Base-by-base conservation (phyloP, 2,797 vertebrate genomes). In the Hypotaenidia okinawae region DNA sequence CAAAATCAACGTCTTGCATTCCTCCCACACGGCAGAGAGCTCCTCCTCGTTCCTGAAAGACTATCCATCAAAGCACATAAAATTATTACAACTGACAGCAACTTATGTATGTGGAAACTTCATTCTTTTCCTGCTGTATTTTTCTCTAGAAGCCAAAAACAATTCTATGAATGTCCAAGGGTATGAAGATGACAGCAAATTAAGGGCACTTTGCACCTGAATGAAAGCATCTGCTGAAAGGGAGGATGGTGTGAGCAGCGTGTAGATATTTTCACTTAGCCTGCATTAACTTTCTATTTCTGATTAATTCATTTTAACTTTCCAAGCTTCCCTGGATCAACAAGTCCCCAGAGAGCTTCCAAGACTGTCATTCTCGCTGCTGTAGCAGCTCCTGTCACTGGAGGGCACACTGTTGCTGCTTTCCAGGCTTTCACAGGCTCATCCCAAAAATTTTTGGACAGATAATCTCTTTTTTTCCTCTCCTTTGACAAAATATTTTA, bases 391-490 rank as follows among this genome's bases (percentile, higher is more conserved):
- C 61, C 91, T 77, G 95, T 94, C 95, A 94, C 95, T 94, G 90
- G 95, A 97, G 95, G 96, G 95, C 95, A 96, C 75, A 90, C 87
- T 95, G 85, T 75, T 77, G 93, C 95, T 96, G 95, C 87, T 93
- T 84, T 96, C 59, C 76, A 57, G 79, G 33, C 76, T 84, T 35
- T 10, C 79, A 18, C 43, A 21, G 55, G 25, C 69, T 92, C 84
- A 41, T 67, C 85, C 52, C 73, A 7, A 12, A 7, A 8, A 54
- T 27, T 81, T 90, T 39, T 45, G 13, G 79, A 45, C 1, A 75
- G 73, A 52, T 33, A 27, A 63, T 8, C 0, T 10, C 37, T 37
- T n/a, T 47, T 47, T 19, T 43, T 43, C 19, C 18, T 19, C 43
- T 9, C 7, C 17, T 73, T n/a, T 3, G 5, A 24, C 74, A 82